These are phyloP conservation scores for Atrina japonica DNA, from an alignment of 2,888 invertebrate species.

Conservation along the genomic window DNA sequence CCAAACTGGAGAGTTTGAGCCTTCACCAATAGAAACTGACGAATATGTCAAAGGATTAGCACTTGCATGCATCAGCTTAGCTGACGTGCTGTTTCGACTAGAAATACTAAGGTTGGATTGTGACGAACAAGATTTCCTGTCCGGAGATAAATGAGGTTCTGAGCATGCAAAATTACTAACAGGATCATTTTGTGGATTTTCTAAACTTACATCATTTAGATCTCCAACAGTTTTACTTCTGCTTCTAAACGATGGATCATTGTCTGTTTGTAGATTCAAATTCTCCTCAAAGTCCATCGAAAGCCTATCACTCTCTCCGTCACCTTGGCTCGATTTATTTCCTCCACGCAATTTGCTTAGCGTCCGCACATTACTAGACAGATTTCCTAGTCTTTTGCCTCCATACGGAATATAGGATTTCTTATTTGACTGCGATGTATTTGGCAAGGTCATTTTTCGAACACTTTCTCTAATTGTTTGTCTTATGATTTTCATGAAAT, in stretches of 20 bases:
- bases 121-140: conserved; percentile 67
- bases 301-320: conserved; percentile 71
- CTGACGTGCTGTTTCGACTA: conserved; percentile 75
- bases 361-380: conserved; percentile 54
- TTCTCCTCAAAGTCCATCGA: conserved; percentile 89
- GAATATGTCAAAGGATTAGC: conserved; percentile 96
- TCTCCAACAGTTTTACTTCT: conserved; percentile 96
- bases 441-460: conserved; percentile 96
- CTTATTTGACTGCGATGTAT: conserved; percentile 47
- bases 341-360: conserved; percentile 61
- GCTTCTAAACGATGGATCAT: conserved; percentile 85
- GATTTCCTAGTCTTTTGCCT: conserved; percentile 57
- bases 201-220: conserved; percentile 82
- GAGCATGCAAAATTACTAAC: conserved; percentile 54
- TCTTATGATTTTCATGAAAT: conserved; percentile 97
- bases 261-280: conserved; percentile 83
- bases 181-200: conserved; percentile 56
- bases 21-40: conserved; percentile 82
- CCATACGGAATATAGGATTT: conserved; percentile 65
- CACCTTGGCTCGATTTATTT: conserved; percentile 43
- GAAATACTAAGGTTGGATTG: conserved; percentile 72
- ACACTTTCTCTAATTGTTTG: conserved; percentile 98
- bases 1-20: conserved; percentile 98
- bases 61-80: conserved; percentile 95
- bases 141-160: conserved; percentile 56